Percentiles rank a stretch among this genome's conserved stretches.
Conservation (phyloP, 2,113 vertebrate species). For the Centrocercus urophasianus region DNA sequence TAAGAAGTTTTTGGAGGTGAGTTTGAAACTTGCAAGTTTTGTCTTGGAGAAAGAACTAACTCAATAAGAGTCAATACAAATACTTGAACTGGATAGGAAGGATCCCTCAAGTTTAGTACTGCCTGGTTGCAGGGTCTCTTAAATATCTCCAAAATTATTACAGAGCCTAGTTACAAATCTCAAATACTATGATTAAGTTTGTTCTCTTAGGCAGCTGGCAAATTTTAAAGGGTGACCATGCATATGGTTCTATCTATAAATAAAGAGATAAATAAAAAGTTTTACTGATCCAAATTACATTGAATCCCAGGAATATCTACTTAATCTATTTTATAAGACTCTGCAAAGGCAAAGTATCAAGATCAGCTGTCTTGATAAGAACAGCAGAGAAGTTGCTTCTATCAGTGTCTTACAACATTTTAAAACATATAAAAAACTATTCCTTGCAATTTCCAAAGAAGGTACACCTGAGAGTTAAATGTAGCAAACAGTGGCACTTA, state of each 20-base stretch:
- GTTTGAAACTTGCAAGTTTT: neutral
- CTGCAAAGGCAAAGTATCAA: neutral
- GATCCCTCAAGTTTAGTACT: conserved; percentile 24
- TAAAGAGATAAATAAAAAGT: neutral
- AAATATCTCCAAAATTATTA: conserved; percentile 47
- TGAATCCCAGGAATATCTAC: neutral
- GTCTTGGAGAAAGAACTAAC: neutral
- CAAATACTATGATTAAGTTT: conserved; percentile 46
- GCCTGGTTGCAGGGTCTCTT: conserved; percentile 38
- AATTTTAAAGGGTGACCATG: conserved; percentile 38
- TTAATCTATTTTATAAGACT: neutral
- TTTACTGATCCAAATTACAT: neutral
- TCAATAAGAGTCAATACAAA: neutral
- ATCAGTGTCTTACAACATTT: neutral
- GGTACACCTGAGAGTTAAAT: neutral
- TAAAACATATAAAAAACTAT: neutral
- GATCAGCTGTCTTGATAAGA: neutral
- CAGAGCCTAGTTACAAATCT: conserved; percentile 35
- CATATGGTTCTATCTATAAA: conserved; percentile 53
- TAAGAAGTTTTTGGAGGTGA: conserved; percentile 34
- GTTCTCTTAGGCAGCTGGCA: conserved; percentile 54
- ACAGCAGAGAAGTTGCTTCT: neutral
- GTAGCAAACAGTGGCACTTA: neutral
- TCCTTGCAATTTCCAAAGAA: neutral
- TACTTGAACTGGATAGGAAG: neutral